A percentile compares a stretch with the other conserved stretches of the same genome.
Conservation (phyloP, 2,888 invertebrate species). For the Drosophila demipolita region DNA sequence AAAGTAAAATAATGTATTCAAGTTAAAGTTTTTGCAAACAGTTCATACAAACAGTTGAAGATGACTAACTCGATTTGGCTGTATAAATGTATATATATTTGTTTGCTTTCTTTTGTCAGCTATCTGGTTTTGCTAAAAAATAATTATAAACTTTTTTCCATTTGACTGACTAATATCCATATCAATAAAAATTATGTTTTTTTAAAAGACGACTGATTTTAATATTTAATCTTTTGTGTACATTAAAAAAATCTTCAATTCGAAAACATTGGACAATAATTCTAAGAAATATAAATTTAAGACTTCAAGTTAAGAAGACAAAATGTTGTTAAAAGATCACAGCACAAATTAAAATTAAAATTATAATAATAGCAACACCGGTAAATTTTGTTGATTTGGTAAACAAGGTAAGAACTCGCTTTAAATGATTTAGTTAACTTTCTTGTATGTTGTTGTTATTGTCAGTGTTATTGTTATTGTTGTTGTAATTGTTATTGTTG, state of each 20-base stretch:
- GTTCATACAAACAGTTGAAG: neutral
- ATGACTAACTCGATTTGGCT: neutral
- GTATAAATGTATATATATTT: neutral
- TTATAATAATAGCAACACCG: neutral
- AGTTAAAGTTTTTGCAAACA: neutral
- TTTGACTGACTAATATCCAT: neutral
- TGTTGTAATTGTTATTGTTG: conserved; percentile 7
- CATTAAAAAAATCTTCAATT: neutral
- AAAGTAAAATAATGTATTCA: neutral
- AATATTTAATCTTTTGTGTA: neutral
- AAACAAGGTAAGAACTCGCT: conserved; percentile 27
- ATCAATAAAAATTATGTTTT: neutral
- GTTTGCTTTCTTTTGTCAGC: neutral
- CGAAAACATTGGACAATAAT: neutral
- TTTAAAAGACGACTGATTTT: neutral
- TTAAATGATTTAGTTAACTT: conserved; percentile 39
- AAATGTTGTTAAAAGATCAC: neutral
- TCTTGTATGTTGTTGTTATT: conserved; percentile 24
- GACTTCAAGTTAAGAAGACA: neutral
- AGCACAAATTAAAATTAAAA: neutral
- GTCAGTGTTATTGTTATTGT: conserved; percentile 5
- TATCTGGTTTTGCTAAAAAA: neutral
- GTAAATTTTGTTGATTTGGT: conserved; percentile 2
- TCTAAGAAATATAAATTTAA: neutral
- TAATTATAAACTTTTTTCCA: neutral